phyloP scores from a whole-genome alignment of 2,888 invertebrate genomes.

The Thera britannica region DNA sequence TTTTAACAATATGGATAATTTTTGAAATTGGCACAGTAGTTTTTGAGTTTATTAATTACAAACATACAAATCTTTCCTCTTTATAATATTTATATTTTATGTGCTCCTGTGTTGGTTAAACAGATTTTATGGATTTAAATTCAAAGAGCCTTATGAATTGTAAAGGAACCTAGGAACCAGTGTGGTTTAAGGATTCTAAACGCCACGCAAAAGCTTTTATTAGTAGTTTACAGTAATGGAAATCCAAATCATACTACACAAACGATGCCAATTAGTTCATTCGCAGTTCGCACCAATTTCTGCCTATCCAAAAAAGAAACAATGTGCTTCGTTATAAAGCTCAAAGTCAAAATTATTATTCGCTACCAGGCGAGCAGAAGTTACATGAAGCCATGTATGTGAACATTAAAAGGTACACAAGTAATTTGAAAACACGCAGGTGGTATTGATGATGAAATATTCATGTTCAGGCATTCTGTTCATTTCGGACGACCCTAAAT shows the following conservation, averaged over 20 bases:
- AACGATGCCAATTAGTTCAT: no score
- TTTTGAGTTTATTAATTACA: no score
- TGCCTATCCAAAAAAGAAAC: no score
- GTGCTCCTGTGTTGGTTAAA: slow-evolving; percentile 8
- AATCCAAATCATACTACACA: no score
- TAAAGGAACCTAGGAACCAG: no score
- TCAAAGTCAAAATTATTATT: not conserved
- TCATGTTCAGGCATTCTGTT: slow-evolving; percentile 63
- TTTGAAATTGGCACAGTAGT: no score
- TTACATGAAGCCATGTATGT: slow-evolving; percentile 24
- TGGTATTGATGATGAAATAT: slow-evolving; percentile 66
- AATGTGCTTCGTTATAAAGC: not conserved
- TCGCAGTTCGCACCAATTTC: not conserved
- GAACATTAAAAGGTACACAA: not conserved
- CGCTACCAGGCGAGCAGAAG: slow-evolving; percentile 34
- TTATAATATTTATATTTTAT: no score
- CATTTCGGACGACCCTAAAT: slow-evolving; percentile 46
- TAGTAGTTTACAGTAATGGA: no score
- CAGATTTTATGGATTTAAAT: not conserved
- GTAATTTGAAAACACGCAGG: slow-evolving; percentile 30
- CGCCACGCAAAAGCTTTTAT: no score
- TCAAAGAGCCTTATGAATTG: not conserved
- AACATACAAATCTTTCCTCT: no score
- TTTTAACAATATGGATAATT: no score
- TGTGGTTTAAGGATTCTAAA: not conserved